Percentiles rank a stretch among this genome's conserved stretches.
Conservation (phyloP, 2,113 vertebrate species). For the Rhinolophus sinicus region DNA sequence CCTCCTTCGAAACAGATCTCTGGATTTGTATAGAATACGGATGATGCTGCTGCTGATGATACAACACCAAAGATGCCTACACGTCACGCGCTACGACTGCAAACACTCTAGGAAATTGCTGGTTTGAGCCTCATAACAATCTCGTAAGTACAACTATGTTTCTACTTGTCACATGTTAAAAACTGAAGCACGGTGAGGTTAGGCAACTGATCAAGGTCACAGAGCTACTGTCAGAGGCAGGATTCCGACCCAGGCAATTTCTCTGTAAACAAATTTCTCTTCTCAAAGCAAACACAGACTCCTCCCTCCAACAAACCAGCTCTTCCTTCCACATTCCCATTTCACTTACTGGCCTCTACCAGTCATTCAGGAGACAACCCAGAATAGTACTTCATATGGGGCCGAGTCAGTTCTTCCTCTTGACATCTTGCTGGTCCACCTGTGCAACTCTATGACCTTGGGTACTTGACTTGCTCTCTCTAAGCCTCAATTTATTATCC, state of each 20-base stretch:
- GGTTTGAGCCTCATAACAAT: not conserved
- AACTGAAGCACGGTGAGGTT: slow-evolving; percentile 2
- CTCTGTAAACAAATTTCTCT: not conserved
- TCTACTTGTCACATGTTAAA: not conserved
- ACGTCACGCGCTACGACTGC: not conserved
- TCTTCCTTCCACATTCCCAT: slow-evolving; percentile 35
- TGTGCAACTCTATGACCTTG: not conserved
- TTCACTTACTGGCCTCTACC: slow-evolving; percentile 16
- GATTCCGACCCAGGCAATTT: not conserved
- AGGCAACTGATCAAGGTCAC: not conserved
- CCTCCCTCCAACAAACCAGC: not conserved
- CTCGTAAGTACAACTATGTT: not conserved
- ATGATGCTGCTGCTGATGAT: not conserved
- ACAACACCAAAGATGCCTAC: not conserved
- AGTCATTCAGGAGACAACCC: not conserved
- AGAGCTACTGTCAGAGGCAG: not conserved
- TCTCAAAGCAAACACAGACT: not conserved
- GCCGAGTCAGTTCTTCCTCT: not conserved
- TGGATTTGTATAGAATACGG: not conserved
- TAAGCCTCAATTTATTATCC: not conserved
- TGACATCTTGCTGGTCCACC: not conserved
- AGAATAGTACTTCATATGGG: not conserved
- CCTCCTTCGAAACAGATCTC: not conserved
- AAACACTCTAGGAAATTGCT: not conserved
- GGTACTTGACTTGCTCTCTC: slow-evolving; percentile 10